phyloP scores from a whole-genome alignment of 1,140 invertebrate species.

The Drosophila rhopaloa region DNA sequence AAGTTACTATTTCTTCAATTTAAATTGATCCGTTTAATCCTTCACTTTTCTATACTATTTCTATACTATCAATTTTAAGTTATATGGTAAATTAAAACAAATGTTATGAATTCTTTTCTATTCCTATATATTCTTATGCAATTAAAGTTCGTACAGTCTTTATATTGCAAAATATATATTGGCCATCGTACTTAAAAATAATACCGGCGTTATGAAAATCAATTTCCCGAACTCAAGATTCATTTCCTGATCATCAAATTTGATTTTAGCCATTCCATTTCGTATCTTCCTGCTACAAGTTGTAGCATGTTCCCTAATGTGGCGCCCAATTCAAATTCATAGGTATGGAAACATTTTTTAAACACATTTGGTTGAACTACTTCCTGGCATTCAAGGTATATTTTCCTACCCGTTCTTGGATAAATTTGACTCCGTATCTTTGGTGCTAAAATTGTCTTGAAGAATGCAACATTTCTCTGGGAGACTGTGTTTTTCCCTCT shows the following conservation, averaged over 20 bases:
- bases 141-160: too few species aligned
- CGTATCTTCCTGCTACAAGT: too few species aligned
- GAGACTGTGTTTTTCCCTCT: background rate
- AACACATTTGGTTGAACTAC: slow-evolving; percentile 67
- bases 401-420: background rate
- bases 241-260: background rate
- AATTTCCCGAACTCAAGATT: background rate
- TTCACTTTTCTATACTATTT: too few species aligned
- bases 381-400: slow-evolving; percentile 46
- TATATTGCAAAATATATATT: too few species aligned
- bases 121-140: too few species aligned
- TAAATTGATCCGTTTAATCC: too few species aligned
- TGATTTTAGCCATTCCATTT: background rate
- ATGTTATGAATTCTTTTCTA: too few species aligned
- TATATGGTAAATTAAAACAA: too few species aligned
- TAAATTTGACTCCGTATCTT: slow-evolving; percentile 34
- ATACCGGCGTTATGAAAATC: background rate
- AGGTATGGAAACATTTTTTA: slow-evolving; percentile 16
- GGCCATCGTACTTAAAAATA: background rate
- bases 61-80: too few species aligned
- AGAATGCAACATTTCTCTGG: slow-evolving; percentile 16
- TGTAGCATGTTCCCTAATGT: background rate
- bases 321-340: slow-evolving; percentile 9
- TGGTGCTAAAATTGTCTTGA: slow-evolving; percentile 1
- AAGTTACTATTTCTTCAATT: too few species aligned